Evolutionary conservation across 2,888 invertebrate genomes (phyloP).

Genomic region (Nebria salina): DNA sequence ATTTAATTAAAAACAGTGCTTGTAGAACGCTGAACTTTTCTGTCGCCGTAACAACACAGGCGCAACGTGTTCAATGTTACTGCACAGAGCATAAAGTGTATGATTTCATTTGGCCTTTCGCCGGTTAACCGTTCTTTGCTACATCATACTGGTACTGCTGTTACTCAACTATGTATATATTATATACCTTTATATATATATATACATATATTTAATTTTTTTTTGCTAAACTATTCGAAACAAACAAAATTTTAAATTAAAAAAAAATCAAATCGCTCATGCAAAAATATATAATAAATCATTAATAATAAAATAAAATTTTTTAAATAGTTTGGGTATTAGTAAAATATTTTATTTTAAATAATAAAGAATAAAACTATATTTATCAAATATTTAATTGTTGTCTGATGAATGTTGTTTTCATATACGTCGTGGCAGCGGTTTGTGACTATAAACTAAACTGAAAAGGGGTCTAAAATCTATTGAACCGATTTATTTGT

Average conservation of each 20-base stretch:
- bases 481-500: neutral
- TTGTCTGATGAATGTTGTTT: too few species aligned
- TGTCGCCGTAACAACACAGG: constrained; percentile 24
- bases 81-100: constrained; percentile 20
- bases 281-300: too few species aligned
- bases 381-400: too few species aligned
- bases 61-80: constrained; percentile 19
- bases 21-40: constrained; percentile 42
- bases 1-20: constrained; percentile 47
- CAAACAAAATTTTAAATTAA: neutral
- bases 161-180: neutral
- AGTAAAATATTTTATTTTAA: too few species aligned
- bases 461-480: neutral
- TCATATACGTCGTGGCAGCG: too few species aligned
- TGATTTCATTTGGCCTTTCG: constrained; percentile 23
- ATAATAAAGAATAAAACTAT: too few species aligned
- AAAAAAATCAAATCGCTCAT: too few species aligned
- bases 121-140: constrained; percentile 11
- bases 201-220: neutral
- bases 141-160: neutral
- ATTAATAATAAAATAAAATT: too few species aligned
- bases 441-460: neutral
- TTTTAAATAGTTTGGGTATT: too few species aligned
- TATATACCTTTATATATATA: too few species aligned
- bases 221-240: neutral